Evolutionary conservation across 1,140 invertebrate species (phyloP), one percentile per base, ranked within the genome.

Genomic region (Dendroctonus ponderosae): DNA sequence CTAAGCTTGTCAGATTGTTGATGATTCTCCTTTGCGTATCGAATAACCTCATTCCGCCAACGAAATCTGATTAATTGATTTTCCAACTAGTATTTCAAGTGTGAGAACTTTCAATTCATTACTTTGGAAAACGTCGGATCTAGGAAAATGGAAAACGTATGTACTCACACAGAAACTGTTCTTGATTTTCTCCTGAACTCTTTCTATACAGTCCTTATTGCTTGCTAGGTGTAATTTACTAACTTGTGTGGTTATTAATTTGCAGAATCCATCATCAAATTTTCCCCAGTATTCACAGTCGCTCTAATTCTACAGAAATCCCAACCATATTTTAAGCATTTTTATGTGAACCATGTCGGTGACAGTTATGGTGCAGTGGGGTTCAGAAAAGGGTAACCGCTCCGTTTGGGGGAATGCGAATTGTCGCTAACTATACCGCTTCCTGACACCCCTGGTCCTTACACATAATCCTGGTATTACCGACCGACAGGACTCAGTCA

Each of bases 401-500:
- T 63, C 53, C 63, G 69, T 72, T 74, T 75, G 70, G 75, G 75
- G 75, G 76, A 78, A 78, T 78, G 75, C 74, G 74, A 78, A 78
- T 78, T 76, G 76, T 76, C 76, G 73, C 76, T 78, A 78, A 78
- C 74, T 78, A 78, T 74, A 63, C 74, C 72, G 74, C 76, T 77
- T 71, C 62, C 68, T 66, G 54, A 46, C 66, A 58, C 62, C 65
- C 67, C 66, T 67, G 44, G 65, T 70, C 69, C 69, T 70, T 70
- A 64, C 64, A 74, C 66, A 71, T 75, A 76, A 77, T 76, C 74
- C 74, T 67, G 40, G 65, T 70, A 75, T 77, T 77, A 76, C 73
- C 53, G 68, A 62, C 53, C 57, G 64, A 43, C 64, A 74, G 72
- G 71, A 60, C 50, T 50, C 64, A 66, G 56, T 52, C 64, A 60